These are phyloP conservation scores for Clytia hemisphaerica DNA, from an alignment of 30 jellyfish, hydroid and myxozoan species.

Conservation along the genomic window DNA sequence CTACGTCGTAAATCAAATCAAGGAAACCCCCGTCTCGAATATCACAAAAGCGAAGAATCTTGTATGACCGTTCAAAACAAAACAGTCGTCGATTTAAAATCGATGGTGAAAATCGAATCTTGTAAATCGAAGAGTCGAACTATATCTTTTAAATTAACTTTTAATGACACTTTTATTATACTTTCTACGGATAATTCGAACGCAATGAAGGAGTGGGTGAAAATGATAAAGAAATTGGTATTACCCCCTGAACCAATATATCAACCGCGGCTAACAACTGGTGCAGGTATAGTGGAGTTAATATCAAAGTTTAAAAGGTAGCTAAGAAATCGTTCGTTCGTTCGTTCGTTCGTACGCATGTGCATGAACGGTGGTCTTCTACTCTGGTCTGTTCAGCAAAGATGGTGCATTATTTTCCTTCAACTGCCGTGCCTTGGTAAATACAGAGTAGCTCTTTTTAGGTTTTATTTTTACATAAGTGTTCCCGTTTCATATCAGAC, in stretches of 20 bases:
- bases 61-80: conserved; percentile 68
- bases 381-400: too few species aligned
- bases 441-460: too few species aligned
- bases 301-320: too few species aligned
- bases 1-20: conserved; percentile 80
- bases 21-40: conserved; percentile 69
- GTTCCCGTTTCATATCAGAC: too few species aligned
- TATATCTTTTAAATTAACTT: conserved; percentile 41
- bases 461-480: too few species aligned
- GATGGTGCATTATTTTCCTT: too few species aligned
- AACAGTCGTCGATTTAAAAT: conserved; percentile 66
- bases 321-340: too few species aligned
- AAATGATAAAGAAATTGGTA: conserved; percentile 40
- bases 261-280: too few species aligned
- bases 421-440: too few species aligned
- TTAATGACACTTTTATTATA: conserved; percentile 51
- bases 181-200: conserved; percentile 42
- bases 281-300: too few species aligned
- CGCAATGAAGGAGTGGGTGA: conserved; percentile 58
- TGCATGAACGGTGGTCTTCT: too few species aligned
- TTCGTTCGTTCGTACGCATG: too few species aligned
- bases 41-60: conserved; percentile 76
- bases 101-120: conserved; percentile 36
- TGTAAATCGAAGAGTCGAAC: conserved; percentile 55
- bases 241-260: conserved; percentile 55